phyloP scores from a whole-genome alignment of 2,888 invertebrate species.

The Pocota personata region DNA sequence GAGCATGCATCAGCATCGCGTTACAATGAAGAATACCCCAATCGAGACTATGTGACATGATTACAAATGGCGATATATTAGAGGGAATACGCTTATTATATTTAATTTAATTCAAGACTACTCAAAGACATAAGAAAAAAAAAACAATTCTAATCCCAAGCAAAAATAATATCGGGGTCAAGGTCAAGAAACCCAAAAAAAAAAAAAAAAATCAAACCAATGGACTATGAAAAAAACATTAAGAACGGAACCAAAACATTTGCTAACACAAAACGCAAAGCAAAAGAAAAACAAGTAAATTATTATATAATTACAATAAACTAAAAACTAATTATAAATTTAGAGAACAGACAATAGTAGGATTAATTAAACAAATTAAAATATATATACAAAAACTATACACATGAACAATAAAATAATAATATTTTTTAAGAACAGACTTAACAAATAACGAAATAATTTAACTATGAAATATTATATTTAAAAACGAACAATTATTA shows the following conservation, averaged over 20 bases:
- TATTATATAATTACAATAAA: conserved; percentile 52
- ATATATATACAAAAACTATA: conserved; percentile 58
- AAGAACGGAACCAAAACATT: conserved; percentile 64
- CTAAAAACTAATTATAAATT: conserved; percentile 45
- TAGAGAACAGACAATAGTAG: conserved; percentile 78
- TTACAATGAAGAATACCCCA: conserved; percentile 81
- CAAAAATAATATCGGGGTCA: conserved; percentile 9
- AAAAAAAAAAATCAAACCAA: not conserved
- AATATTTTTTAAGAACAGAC: conserved; percentile 20
- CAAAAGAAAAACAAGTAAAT: no score
- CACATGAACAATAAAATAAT: conserved; percentile 16
- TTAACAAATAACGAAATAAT: conserved; percentile 2
- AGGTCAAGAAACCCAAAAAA: conserved; percentile 4
- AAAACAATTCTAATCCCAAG: not conserved
- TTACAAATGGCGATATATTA: conserved; percentile 75
- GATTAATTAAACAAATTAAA: conserved; percentile 71
- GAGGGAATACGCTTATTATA: conserved; percentile 69
- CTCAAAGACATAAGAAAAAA: conserved; percentile 40
- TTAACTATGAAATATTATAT: not conserved
- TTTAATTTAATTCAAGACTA: conserved; percentile 62
- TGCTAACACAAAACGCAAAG: conserved; percentile 29
- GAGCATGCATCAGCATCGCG: conserved; percentile 78
- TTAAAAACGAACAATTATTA: conserved; percentile 1
- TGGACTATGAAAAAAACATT: conserved; percentile 21
- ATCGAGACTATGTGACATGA: conserved; percentile 82